Conservation (phyloP, 2,113 vertebrate species). For the Phalacrocorax pelagicus region DNA sequence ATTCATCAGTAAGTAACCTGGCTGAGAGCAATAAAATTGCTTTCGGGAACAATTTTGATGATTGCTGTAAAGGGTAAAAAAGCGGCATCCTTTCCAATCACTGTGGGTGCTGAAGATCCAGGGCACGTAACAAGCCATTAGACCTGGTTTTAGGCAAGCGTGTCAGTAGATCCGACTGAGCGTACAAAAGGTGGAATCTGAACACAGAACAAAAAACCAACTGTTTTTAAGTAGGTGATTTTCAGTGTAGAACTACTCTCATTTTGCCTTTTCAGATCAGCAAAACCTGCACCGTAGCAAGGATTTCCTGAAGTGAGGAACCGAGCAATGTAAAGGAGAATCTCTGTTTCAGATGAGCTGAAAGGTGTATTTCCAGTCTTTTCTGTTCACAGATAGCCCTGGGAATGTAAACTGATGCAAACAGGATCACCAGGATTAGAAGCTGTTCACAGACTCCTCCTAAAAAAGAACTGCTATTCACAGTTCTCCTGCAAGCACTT, state of each 20-base stretch:
- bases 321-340: background rate
- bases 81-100: background rate
- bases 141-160: background rate
- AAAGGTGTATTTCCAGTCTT: constrained; percentile 18
- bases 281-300: background rate
- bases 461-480: constrained; percentile 26
- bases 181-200: background rate
- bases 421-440: constrained; percentile 35
- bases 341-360: background rate
- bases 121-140: background rate
- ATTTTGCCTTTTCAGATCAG: background rate
- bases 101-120: background rate
- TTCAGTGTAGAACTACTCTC: background rate
- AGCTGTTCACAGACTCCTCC: background rate
- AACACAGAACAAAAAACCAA: background rate
- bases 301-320: background rate
- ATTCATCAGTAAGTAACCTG: background rate
- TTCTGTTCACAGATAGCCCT: constrained; percentile 3
- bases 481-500: background rate
- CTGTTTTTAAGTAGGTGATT: background rate
- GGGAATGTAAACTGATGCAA: constrained; percentile 25
- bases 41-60: background rate
- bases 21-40: background rate
- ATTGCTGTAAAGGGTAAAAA: background rate
- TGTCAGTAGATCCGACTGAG: background rate